These are phyloP conservation scores for Cyclophora punctaria DNA, from an alignment of 2,888 invertebrate genomes.

Conservation along the genomic window DNA sequence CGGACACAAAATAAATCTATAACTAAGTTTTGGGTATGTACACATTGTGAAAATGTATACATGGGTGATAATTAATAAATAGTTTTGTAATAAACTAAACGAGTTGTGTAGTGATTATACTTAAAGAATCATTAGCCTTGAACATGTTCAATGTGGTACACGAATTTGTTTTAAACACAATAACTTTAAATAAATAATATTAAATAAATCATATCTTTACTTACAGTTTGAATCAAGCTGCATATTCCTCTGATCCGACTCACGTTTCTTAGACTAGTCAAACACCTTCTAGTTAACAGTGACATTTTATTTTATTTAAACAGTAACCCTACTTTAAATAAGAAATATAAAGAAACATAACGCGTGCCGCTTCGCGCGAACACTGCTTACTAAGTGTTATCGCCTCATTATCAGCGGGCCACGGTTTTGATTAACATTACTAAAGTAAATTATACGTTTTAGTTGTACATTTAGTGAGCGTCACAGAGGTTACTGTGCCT, in stretches of 20 bases:
- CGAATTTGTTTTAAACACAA: too few species aligned
- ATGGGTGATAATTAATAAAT: too few species aligned
- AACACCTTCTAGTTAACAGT: constrained; percentile 47
- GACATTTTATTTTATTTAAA: constrained; percentile 35
- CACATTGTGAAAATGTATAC: too few species aligned
- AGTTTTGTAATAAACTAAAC: too few species aligned
- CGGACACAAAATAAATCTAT: too few species aligned
- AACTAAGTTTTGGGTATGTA: too few species aligned
- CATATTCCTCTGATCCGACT: constrained; percentile 40
- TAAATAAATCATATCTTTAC: constrained; percentile 20
- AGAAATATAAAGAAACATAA: constrained; percentile 16
- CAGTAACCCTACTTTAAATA: too few species aligned
- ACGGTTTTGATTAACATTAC: constrained; percentile 52
- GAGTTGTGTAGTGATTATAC: too few species aligned
- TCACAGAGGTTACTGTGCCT: too few species aligned
- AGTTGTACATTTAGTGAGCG: constrained; percentile 26
- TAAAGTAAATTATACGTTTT: constrained; percentile 40
- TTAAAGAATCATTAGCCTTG: too few species aligned
- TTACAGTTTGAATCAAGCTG: constrained; percentile 42
- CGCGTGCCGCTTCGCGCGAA: constrained; percentile 23
- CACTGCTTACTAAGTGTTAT: constrained; percentile 45
- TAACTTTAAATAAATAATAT: too few species aligned
- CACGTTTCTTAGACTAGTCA: constrained; percentile 42
- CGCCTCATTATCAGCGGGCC: constrained; percentile 46
- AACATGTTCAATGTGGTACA: too few species aligned